Evolutionary conservation across 2,113 vertebrate species (phyloP).

Genomic region (Hydrolagus affinis): DNA sequence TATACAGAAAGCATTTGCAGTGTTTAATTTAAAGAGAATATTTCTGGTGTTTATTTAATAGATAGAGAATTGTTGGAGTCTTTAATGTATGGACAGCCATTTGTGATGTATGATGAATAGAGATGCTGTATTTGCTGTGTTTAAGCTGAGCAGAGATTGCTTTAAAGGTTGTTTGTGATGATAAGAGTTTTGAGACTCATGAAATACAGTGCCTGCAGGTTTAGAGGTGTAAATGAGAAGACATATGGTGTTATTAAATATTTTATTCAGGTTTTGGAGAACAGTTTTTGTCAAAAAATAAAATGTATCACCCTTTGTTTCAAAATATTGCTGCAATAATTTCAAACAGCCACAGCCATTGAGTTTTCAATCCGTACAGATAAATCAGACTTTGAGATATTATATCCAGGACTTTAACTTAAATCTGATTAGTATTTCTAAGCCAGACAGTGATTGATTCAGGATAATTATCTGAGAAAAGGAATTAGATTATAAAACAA

Average conservation of each 20-base stretch:
- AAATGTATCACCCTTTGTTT: neutral
- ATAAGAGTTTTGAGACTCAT: no score
- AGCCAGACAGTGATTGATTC: constrained; percentile 72
- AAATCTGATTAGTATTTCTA: constrained; percentile 59
- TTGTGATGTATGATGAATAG: no score
- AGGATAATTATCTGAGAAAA: constrained; percentile 59
- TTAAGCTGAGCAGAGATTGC: no score
- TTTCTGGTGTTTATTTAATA: no score
- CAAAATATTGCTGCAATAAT: neutral
- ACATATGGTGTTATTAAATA: constrained; percentile 8
- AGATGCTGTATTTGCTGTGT: no score
- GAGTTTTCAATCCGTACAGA: neutral
- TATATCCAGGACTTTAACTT: constrained; percentile 49
- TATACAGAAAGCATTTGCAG: no score
- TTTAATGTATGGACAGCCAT: no score
- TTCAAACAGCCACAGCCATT: neutral
- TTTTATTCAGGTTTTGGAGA: neutral
- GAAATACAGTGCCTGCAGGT: neutral
- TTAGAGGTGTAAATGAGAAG: neutral
- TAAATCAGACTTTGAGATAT: constrained; percentile 53
- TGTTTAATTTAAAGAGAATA: no score
- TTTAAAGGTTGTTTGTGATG: no score
- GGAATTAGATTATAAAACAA: constrained; percentile 68
- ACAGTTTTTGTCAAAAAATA: no score
- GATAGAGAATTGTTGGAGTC: no score